Evolutionary conservation across 2,888 invertebrate genomes (phyloP), one percentile per base, ranked within the genome.

Genomic region (Machimus atricapillus): DNA sequence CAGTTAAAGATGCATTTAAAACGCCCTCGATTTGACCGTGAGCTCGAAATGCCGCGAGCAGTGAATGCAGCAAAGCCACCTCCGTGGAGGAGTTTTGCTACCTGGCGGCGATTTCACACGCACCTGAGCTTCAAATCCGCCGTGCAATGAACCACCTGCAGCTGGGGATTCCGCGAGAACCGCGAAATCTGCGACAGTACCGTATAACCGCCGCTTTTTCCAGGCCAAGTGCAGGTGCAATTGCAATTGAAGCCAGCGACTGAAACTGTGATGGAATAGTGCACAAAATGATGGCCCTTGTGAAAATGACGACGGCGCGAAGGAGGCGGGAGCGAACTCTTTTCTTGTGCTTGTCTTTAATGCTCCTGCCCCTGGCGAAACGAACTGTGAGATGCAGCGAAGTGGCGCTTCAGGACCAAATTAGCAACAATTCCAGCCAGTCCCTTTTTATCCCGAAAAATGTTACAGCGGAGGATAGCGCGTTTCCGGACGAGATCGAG

Each of bases 401-500:
- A 23, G 43, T 37, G 5, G 43, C 40, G 8, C n/a, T 78, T 4
- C 78, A 78, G 27, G 40, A 78, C 4, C 43, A 78, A 78, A 78
- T 78, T 78, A 78, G 78, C 34, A 81, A 81, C 12, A 81, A 56
- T 31, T 31, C 46, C 2, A 52, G 16, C 34, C 52, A 81, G 31
- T 2, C 31, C 12, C 9, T 43, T 7, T 46, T 79, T 19, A 12
- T 46, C 46, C 12, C 56, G 66, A 66, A 12, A 12, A 81, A 81
- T 9, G n/a, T 81, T 23, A 81, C 81, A 31, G 81, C 43, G 3
- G 81, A 19, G 7, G 81, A 81, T 5, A 81, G 81, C 16, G 81
- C 56, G 12, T 81, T 81, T 8, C 81, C 81, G 19, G 81, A 81
- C n/a, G 81, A 81, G 23, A 81, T 81, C 16, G 81, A 81, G 19